Evolutionary conservation across 2,113 vertebrate genomes (phyloP).

Genomic region (Strix uralensis): DNA sequence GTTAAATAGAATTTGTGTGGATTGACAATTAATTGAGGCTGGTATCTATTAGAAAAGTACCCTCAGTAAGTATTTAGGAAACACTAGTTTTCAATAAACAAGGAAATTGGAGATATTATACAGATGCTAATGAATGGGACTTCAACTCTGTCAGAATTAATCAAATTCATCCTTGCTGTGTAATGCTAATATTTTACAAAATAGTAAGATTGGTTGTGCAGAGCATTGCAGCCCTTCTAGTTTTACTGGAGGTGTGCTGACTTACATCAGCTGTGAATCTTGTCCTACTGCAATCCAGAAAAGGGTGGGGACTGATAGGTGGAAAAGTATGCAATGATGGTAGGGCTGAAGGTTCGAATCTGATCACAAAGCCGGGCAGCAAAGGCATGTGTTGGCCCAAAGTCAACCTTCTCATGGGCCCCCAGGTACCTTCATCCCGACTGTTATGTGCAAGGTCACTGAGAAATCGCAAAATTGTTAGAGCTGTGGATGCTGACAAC

Average conservation of each 20-base stretch:
- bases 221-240: neutral
- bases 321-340: accelerated
- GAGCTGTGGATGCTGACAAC: accelerated
- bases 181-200: neutral
- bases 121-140: neutral
- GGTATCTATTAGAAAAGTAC: neutral
- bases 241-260: neutral
- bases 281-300: neutral
- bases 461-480: neutral
- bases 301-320: too few relatives aligned
- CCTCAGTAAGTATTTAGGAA: neutral
- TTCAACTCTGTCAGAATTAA: neutral
- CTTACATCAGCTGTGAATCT: neutral
- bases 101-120: neutral
- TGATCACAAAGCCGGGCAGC: neutral
- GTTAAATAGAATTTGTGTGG: neutral
- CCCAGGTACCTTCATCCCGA: neutral
- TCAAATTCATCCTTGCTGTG: neutral
- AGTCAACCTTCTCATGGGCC: neutral
- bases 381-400: neutral
- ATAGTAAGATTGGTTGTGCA: neutral
- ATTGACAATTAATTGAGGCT: neutral
- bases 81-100: neutral
- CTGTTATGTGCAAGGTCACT: accelerated
- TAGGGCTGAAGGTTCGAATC: neutral